These are phyloP conservation scores for Capreolus pygargus DNA, from an alignment of 2,113 vertebrate species.

Conservation along the genomic window DNA sequence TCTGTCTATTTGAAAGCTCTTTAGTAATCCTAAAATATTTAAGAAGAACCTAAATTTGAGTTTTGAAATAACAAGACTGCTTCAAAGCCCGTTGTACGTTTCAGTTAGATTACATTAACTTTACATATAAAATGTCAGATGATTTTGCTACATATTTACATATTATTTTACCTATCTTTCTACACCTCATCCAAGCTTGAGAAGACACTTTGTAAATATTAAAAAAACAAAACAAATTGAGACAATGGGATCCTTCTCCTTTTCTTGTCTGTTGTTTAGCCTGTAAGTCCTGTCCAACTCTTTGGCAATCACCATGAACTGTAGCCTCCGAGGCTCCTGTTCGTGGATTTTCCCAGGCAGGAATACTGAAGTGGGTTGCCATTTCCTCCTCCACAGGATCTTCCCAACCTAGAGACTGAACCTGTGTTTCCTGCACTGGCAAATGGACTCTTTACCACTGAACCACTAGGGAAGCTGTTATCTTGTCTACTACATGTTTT, in stretches of 20 bases:
- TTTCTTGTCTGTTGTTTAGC: neutral
- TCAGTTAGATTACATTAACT: neutral
- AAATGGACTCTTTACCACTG: neutral
- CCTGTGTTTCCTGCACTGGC: neutral
- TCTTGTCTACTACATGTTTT: neutral
- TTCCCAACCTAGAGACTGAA: neutral
- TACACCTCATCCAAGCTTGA: neutral
- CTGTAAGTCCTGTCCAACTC: neutral
- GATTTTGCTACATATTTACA: neutral
- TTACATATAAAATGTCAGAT: neutral
- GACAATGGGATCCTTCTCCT: neutral
- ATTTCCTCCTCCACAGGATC: neutral
- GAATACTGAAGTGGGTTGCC: neutral
- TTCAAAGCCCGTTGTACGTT: neutral
- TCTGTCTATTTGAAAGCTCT: neutral
- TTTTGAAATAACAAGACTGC: neutral
- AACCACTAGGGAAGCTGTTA: neutral
- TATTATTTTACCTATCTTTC: neutral
- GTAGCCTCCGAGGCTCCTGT: fast-evolving
- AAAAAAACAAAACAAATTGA: neutral
- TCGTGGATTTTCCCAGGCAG: neutral
- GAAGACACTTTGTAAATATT: neutral
- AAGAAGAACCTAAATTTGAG: neutral
- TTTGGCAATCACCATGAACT: neutral
- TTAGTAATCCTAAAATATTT: neutral